Base-by-base conservation (phyloP, 2,113 vertebrate genomes). In the Odontophorus gujanensis region DNA sequence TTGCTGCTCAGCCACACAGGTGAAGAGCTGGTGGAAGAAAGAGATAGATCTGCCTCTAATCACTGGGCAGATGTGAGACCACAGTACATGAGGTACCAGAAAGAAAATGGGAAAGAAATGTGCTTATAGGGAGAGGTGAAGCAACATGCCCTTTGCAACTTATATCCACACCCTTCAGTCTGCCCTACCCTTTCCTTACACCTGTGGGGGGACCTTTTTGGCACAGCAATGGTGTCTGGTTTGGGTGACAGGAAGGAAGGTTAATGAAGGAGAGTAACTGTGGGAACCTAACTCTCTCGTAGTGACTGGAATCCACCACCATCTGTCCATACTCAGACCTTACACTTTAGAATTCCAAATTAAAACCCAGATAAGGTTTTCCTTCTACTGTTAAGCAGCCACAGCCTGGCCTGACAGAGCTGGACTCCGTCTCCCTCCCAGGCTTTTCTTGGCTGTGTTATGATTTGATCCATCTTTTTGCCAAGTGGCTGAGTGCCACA, bases 401-500 rank as follows among this genome's bases (percentile, higher is more conserved):
- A 5, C 55, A 87, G 71, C 20, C 45, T 87, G 40, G 36, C 16
- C 58, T 76, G 53, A 28, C 15, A 38, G 81, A 79, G 26, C 19
- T 78, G 50, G 45, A 74, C 34, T 93, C 68, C 47, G n/a, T 61
- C 48, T 78, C 53, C 47, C 24, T 92, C 34, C 16, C 40, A 51
- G 32, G 68, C 85, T 93, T 91, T 80, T 48, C 68, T 95, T 92
- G 91, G 81, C 85, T 88, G 26, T 53, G 30, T 50, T 84, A 32
- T 32, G 61, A 90, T 51, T 91, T 82, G 85, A 87, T 95, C 65
- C 85, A 78, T 68, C 43, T 83, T 92, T 81, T 65, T 1, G 17
- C 84, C 48, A 77, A 43, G 87, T 78, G 87, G 68, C 87, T 88
- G 87, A 30, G 72, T 88, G 94, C 76, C 93, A 86, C 8, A 0